Base-by-base conservation (phyloP, 2,888 invertebrate species). In the Diaperis boleti region DNA sequence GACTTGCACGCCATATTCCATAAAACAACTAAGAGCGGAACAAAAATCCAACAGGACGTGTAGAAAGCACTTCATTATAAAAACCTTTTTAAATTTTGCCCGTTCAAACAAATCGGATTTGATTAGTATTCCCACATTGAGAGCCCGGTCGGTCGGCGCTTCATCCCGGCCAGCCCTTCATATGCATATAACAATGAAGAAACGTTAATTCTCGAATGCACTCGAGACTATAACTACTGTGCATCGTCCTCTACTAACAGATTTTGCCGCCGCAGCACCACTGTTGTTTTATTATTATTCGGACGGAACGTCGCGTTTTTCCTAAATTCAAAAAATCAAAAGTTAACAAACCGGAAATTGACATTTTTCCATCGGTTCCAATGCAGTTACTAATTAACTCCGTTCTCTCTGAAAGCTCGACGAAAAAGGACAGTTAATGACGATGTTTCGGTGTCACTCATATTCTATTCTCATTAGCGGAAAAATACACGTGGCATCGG, bases 71-170 rank as follows among this genome's bases (percentile, higher is more conserved):
- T 78, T 78, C 76, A 78, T 78, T 78, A 78, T 76, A 72, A 76
- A 78, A 78, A 76, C 76, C 76, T 76, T 78, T 77, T 76, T 77
- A 74, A 76, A 72, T 75, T 77, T 74, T 74, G 72, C 72, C 76
- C 75, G 76, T 78, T 76, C 78, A 76, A 77, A 78, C 76, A 77
- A 78, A 78, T 77, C 76, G 74, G 76, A 78, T 78, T 78, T 76
- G 78, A 78, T 78, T 78, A 78, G 77, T 77, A 74, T 73, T 71
- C 73, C 73, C 74, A 69, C 71, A 68, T 65, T 63, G 59, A 65
- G 57, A 69, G 62, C 59, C 60, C n/a, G n/a, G n/a, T n/a, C n/a
- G n/a, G n/a, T n/a, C n/a, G 60, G 61, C 66, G 50, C 66, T 69
- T 66, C 69, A 66, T 62, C 61, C 70, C 62, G 66, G 67, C 66